Percentiles rank a stretch among this genome's conserved stretches.
Evolutionary conservation across 1,140 invertebrate species (phyloP).

Genomic region (Bacillus rossius): DNA sequence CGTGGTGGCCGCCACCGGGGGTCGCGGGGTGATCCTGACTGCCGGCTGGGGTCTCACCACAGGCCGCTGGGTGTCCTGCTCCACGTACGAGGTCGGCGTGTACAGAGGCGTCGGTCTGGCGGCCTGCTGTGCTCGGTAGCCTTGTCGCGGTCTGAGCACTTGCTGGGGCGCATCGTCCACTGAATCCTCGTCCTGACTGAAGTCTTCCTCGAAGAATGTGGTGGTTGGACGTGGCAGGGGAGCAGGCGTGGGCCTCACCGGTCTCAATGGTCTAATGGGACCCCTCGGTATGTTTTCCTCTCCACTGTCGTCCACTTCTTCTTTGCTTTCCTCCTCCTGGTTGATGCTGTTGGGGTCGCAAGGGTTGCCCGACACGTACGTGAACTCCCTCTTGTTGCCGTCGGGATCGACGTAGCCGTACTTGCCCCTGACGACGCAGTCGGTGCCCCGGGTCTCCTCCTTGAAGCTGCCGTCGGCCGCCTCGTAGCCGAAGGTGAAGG

Average conservation of each 20-base stretch:
- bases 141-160: conserved; percentile 39
- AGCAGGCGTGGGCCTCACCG: conserved; percentile 28
- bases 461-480: conserved; percentile 87
- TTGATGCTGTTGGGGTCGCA: conserved; percentile 76
- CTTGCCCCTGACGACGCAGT: conserved; percentile 82
- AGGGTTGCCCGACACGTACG: conserved; percentile 86
- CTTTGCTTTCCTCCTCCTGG: conserved; percentile 51
- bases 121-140: conserved; percentile 26
- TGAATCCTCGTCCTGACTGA: conserved; percentile 20
- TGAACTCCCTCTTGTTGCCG: conserved; percentile 81
- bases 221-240: conserved; percentile 30
- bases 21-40: conserved; percentile 26
- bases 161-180: conserved; percentile 49
- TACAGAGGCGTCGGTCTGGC: conserved; percentile 18
- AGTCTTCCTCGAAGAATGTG: conserved; percentile 37
- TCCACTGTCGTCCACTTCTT: conserved; percentile 38
- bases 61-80: neutral
- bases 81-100: conserved; percentile 31
- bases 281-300: conserved; percentile 35
- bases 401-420: conserved; percentile 86
- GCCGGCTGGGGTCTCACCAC: conserved; percentile 1
- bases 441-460: conserved; percentile 77
- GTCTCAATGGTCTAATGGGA: conserved; percentile 17
- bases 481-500: conserved; percentile 84
- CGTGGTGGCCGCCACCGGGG: conserved; percentile 45